phyloP scores from a whole-genome alignment of 2,797 vertebrate genomes.

The Diglossa cyanea region DNA sequence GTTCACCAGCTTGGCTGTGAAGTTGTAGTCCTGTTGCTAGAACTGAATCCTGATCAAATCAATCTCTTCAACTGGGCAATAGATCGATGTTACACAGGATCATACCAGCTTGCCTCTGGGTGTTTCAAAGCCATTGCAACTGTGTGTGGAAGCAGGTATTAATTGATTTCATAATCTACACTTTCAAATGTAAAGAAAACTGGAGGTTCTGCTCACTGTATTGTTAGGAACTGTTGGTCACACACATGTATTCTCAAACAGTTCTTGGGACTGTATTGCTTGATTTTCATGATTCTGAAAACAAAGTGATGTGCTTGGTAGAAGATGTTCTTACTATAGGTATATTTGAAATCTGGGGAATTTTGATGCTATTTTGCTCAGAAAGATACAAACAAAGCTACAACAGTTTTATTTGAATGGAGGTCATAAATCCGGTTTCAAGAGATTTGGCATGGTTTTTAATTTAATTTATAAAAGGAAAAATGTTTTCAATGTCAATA shows the following conservation, averaged over 20 bases:
- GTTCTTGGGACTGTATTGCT: accelerated
- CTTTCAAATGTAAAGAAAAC: not conserved
- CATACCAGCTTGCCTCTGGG: conserved; percentile 95
- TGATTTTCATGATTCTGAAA: not conserved
- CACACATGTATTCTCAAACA: not conserved
- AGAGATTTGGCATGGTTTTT: not conserved
- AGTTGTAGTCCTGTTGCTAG: conserved; percentile 93
- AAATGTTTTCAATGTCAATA: not conserved
- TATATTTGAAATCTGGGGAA: not conserved
- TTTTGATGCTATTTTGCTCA: not conserved
- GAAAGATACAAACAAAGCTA: not conserved
- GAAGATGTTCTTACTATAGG: not conserved
- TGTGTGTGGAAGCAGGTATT: conserved; percentile 95
- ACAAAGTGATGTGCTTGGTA: not conserved
- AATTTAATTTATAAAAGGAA: not conserved
- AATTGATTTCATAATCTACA: not conserved
- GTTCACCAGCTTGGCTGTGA: conserved; percentile 97
- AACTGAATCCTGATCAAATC: conserved; percentile 96
- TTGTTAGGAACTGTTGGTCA: not conserved
- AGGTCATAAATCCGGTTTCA: not conserved
- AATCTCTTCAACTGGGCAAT: conserved; percentile 99
- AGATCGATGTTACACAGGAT: conserved; percentile 97
- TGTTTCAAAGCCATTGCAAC: conserved; percentile 99
- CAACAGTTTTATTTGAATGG: not conserved
- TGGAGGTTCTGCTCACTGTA: not conserved